Evolutionary conservation across 2,113 vertebrate genomes (phyloP).

Genomic region (Clarias gariepinus): DNA sequence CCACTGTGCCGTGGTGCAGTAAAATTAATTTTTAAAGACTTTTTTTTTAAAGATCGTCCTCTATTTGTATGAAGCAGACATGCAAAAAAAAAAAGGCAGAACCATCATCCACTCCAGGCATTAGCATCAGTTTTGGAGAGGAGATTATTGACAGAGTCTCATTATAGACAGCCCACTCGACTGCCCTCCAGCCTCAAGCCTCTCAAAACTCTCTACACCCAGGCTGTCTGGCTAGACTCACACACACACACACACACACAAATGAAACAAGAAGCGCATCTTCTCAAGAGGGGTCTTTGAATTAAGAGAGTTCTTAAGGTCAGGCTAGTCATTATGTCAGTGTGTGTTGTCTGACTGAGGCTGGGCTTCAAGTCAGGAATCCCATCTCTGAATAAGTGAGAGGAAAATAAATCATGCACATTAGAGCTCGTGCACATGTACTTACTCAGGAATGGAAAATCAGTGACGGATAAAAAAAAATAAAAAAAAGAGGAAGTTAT

Average conservation of each 20-base stretch:
- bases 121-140: constrained; percentile 37
- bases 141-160: constrained; percentile 46
- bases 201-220: constrained; percentile 31
- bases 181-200: constrained; percentile 19
- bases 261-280: background rate
- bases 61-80: background rate
- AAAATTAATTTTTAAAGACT: background rate
- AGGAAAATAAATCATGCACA: background rate
- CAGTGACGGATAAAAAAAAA: background rate
- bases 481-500: background rate
- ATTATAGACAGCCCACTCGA: constrained; percentile 32
- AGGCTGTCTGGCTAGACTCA: background rate
- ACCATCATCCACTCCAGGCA: constrained; percentile 10
- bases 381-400: background rate
- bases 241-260: background rate
- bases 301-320: constrained; percentile 11
- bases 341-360: constrained; percentile 1
- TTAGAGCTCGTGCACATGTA: background rate
- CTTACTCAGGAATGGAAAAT: background rate
- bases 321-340: constrained; percentile 22
- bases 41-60: background rate
- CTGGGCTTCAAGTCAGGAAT: background rate
- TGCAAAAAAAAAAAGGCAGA: background rate
- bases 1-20: background rate
- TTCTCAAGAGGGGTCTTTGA: background rate